Percentiles rank a stretch among this genome's conserved stretches.
phyloP scores from a whole-genome alignment of 2,888 invertebrate species.

The Erebia aethiops region DNA sequence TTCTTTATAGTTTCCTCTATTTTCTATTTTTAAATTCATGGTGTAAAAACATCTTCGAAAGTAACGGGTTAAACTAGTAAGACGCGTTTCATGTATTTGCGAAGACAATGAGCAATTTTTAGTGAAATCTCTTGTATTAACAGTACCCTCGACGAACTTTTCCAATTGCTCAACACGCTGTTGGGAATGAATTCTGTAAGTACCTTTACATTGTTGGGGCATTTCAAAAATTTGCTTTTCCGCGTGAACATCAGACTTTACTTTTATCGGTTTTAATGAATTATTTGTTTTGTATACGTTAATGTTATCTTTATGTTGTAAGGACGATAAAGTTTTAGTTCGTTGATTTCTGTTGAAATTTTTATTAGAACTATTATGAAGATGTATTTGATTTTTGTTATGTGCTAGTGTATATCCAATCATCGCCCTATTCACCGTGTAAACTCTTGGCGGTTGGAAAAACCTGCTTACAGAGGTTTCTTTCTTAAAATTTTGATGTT shows the following conservation, averaged over 20 bases:
- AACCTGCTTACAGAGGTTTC: not conserved
- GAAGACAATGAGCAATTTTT: not conserved
- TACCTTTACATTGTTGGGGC: not conserved
- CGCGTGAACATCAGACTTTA: not conserved
- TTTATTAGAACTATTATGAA: not conserved
- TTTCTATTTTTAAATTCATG: conserved; percentile 51
- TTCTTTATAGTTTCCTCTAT: conserved; percentile 2
- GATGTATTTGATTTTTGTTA: not conserved
- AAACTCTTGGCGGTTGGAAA: conserved; percentile 19
- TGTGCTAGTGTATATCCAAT: conserved; percentile 2
- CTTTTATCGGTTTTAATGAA: not conserved
- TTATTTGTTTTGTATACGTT: not conserved
- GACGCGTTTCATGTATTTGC: conserved; percentile 12
- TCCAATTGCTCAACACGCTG: not conserved
- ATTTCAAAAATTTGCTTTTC: not conserved
- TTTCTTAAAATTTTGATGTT: conserved; percentile 23
- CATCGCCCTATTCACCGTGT: conserved; percentile 36
- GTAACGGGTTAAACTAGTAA: conserved; percentile 29
- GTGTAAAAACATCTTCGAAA: conserved; percentile 47
- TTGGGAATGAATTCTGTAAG: not conserved
- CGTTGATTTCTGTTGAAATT: not conserved
- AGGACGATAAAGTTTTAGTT: not conserved
- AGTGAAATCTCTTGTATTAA: not conserved
- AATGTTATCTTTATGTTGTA: not conserved
- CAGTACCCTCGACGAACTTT: not conserved